Conservation (phyloP, 2,797 vertebrate genomes). For the Phoeniculus purpureus region DNA sequence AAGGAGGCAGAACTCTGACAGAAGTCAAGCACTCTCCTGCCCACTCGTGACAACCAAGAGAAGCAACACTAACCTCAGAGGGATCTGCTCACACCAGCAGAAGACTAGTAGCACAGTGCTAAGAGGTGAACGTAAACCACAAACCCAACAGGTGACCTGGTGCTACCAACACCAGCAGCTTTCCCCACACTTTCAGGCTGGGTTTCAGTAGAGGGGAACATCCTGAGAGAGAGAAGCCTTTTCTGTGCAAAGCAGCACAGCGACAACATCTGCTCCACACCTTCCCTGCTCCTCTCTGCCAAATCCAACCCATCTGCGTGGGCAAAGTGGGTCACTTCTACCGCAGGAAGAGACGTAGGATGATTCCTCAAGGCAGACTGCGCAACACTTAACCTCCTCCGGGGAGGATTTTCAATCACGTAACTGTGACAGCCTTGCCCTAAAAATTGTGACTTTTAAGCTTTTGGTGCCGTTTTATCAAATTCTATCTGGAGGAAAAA, state of each 20-base stretch:
- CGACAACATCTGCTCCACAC: neutral
- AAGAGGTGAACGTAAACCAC: neutral
- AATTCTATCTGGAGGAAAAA: neutral
- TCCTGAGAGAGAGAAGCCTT: neutral
- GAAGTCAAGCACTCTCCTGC: neutral
- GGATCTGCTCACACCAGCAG: neutral
- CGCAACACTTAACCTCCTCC: neutral
- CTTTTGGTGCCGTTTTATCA: neutral
- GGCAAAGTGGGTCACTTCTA: conserved; percentile 15
- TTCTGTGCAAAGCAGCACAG: neutral
- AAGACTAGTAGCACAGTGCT: neutral
- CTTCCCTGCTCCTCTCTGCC: neutral
- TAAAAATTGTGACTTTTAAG: neutral
- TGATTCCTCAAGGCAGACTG: conserved; percentile 1
- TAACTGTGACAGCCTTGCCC: neutral
- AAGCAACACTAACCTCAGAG: neutral
- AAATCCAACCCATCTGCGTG: conserved; percentile 20
- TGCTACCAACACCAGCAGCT: neutral
- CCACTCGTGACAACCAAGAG: accelerated
- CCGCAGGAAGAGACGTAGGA: neutral
- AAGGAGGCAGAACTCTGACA: neutral
- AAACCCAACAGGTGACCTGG: neutral
- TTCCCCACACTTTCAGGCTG: neutral
- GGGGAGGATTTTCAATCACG: neutral
- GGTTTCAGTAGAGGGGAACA: neutral